Base-by-base conservation (phyloP, 2,888 invertebrate genomes). In the Parthenolecanium corni region DNA sequence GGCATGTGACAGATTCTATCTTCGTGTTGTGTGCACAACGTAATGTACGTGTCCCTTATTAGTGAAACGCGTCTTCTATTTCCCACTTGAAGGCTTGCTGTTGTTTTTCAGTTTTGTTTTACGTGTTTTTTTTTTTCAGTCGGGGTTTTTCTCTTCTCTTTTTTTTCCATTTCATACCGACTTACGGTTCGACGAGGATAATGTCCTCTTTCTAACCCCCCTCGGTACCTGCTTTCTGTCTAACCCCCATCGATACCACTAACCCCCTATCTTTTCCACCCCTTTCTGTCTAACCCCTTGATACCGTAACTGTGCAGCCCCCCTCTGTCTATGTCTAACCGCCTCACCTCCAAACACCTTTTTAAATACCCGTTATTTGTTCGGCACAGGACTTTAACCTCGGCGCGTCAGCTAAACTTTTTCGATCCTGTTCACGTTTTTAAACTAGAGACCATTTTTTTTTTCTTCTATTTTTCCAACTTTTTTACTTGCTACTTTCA, bases 351-450 rank as follows among this genome's bases (percentile, higher is more conserved):
- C 57, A 31, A 4, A 4, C 31, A 31, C 23, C 23, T 52, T 42
- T 57, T 57, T 57, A 47, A 57, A 44, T 47, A 57, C 46, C 46
- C 24, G 57, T 31, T 46, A 25, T 47, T 57, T 47, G 42, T 57
- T 46, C 54, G 54, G 42, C 57, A 46, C 23, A 49, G 57, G 57
- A 25, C 57, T 57, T 57, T 57, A 44, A 57, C 57, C 57, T 57
- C 49, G 49, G 14, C 49, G 49, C 49, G 49, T 21, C 49, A 14
- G 23, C 49, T 49, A 49, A n/a, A 49, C 21, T 42, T 49, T 21
- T 20, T 49, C 49, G 12, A 20, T 21, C 21, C 23, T 49, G 14
- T 14, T 18, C 49, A 21, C 14, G 20, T 21, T 16, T 46, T 46
- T 44, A n/a, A 44, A 31, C 31, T 9, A 9, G 31, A 31, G 31